Base-by-base conservation (phyloP, 92 coral and sea anemone genomes). In the Umimayanthus kanabou region DNA sequence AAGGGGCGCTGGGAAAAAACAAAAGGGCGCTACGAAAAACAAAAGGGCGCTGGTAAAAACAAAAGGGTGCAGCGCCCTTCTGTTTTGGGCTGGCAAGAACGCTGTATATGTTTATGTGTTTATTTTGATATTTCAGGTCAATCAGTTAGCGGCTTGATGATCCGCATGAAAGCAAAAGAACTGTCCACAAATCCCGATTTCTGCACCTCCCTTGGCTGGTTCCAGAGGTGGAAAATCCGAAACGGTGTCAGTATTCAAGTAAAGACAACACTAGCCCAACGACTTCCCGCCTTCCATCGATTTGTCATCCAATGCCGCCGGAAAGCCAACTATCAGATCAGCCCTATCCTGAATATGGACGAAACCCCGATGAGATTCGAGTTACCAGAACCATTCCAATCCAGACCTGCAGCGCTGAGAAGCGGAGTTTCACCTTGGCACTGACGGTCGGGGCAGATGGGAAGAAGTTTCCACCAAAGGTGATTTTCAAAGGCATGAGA, bases 191-290 rank as follows among this genome's bases (percentile, higher is more conserved):
- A 53, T 53, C 70, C 82, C 40, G 25, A 57, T 22, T 79, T 79
- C 82, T n/a, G 43, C 6, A 70, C 91, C 79, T 89, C 88, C 16
- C 85, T 89, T 70, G 84, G 91, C 47, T 89, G 80, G 88, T 84
- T 25, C 42, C 69, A 26, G 45, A 77, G 78, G 79, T 89, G 91
- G 88, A 89, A 89, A 84, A 73, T 75, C 39, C 65, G 91, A 1
- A 75, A 84, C 84, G 72, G 77, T 3, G 80, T 89, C 20, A 77
- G 88, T 72, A 22, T 78, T 49, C 65, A 71, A 23, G 74, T 53
- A 2, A 89, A 89, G 11, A 89, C 88, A 66, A 89, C 85, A 28
- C 91, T 89, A 0, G 79, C 91, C 76, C 91, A 84, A 88, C 50
- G 80, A 77, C 42, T 89, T 70, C 89, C 92, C 43, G 81, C 37